A percentile compares a stretch with the other conserved stretches of the same genome.
Evolutionary conservation across 2,888 invertebrate species (phyloP).

Genomic region (Copidosoma aretas): DNA sequence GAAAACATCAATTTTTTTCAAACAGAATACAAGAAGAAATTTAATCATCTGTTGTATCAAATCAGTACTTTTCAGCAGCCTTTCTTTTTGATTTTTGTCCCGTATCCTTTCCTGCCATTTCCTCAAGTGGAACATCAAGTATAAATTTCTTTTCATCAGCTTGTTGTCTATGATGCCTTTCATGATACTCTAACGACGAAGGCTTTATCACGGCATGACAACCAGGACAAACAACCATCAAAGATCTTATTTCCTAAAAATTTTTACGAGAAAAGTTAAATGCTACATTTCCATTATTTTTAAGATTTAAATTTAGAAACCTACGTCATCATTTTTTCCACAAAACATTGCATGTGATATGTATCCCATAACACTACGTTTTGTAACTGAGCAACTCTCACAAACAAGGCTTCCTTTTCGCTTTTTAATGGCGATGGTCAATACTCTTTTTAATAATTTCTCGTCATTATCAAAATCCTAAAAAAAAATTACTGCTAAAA

Average conservation of each 20-base stretch:
- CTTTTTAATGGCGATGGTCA: conserved; percentile 62
- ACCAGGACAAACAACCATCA: conserved; percentile 65
- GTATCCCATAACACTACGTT: conserved; percentile 66
- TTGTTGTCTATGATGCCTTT: conserved; percentile 62
- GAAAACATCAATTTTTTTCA: background rate
- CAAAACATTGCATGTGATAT: conserved; percentile 70
- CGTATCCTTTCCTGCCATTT: background rate
- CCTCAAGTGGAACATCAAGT: background rate
- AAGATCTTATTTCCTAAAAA: conserved; percentile 54
- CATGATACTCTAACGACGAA: conserved; percentile 69
- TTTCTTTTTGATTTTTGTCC: conserved; percentile 53
- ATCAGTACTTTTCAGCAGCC: conserved; percentile 62
- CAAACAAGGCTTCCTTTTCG: conserved; percentile 64
- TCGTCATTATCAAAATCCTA: conserved; percentile 66
- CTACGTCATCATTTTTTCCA: conserved; percentile 67
- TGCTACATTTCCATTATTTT: background rate
- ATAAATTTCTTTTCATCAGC: conserved; percentile 45
- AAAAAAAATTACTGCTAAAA: conserved; percentile 24
- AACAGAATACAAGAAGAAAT: no score
- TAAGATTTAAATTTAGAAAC: conserved; percentile 16
- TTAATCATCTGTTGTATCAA: background rate
- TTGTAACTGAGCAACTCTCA: conserved; percentile 63
- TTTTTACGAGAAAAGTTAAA: conserved; percentile 1
- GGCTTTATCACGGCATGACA: conserved; percentile 67
- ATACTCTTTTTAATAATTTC: conserved; percentile 62